Evolutionary conservation across 2,888 invertebrate species (phyloP), one percentile per base, ranked within the genome.

Genomic region (Anticlea derivata): DNA sequence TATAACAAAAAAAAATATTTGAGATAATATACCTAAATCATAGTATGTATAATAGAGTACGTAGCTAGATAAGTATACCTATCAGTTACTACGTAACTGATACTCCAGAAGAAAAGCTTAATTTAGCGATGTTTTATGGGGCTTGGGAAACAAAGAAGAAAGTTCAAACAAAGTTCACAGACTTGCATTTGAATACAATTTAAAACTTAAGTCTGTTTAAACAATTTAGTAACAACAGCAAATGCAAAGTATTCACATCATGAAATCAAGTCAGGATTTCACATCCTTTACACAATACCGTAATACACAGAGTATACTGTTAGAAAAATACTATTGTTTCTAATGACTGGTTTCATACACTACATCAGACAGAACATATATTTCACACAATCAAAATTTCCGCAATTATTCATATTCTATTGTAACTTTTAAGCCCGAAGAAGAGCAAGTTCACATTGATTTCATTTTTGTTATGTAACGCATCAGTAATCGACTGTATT

Each of bases 211-310:
- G 45, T 44, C 27, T 22, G 45, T 46, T 51, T 41, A 41, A 39
- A 43, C 27, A 48, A 52, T 53, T 50, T 49, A 45, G 37, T 49
- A 50, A 58, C 46, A 56, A 45, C 40, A 51, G 31, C 29, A 40
- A 48, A 50, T 50, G 34, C 17, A 54, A 53, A 53, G 4, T 50
- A 52, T 40, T 35, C 38, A 30, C n/a, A n/a, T n/a, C n/a, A n/a
- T n/a, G n/a, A n/a, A n/a, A n/a, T n/a, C n/a, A n/a, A 49, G 39
- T 39, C 50, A 60, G 61, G 62, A 64, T 70, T 65, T 65, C 55
- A 65, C 61, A 68, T 68, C 65, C 61, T 70, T 31, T 34, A 22
- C 33, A 44, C 26, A 50, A 50, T 41, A 54, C 26, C n/a, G 24
- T 31, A 41, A 35, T 30, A 35, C 23, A 31, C 11, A 12, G n/a